These are phyloP conservation scores for Darevskia mixta DNA, from an alignment of 2,797 vertebrate species.

Conservation along the genomic window DNA sequence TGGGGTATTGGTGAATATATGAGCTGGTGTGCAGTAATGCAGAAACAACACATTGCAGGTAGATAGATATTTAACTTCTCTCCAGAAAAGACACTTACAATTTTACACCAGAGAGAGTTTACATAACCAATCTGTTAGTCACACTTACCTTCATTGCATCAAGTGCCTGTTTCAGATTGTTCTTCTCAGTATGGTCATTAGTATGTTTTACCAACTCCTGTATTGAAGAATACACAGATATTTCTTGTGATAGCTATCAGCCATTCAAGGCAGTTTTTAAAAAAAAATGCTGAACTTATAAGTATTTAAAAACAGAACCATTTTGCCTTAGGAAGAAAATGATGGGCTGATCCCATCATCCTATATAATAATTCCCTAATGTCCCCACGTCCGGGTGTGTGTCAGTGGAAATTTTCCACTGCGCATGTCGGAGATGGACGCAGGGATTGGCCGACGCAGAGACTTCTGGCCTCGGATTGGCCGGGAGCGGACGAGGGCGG, in stretches of 20 bases:
- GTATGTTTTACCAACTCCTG: constrained; percentile 98
- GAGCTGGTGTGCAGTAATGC: not conserved
- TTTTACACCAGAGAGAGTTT: constrained; percentile 18
- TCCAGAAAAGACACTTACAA: not conserved
- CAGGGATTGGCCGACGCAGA: too few relatives aligned
- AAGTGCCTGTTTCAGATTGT: constrained; percentile 89
- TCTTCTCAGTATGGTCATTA: constrained; percentile 86
- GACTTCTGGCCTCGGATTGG: too few relatives aligned
- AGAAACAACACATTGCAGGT: not conserved
- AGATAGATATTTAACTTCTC: not conserved
- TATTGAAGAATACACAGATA: constrained; percentile 11
- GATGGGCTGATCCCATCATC: not conserved
- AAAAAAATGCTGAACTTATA: not conserved
- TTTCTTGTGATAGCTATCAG: constrained; percentile 20
- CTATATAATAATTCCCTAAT: too few relatives aligned
- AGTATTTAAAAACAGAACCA: not conserved
- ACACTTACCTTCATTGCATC: constrained; percentile 96
- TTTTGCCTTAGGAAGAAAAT: constrained; percentile 13
- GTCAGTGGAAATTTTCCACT: too few relatives aligned
- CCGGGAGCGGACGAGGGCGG: too few relatives aligned
- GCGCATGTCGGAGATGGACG: too few relatives aligned
- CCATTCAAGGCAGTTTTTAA: not conserved
- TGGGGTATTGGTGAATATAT: not conserved
- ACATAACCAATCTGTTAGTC: not conserved
- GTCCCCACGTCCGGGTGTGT: too few relatives aligned